Base-by-base conservation (phyloP, 1,140 invertebrate species). In the Calephelis nemesis region DNA sequence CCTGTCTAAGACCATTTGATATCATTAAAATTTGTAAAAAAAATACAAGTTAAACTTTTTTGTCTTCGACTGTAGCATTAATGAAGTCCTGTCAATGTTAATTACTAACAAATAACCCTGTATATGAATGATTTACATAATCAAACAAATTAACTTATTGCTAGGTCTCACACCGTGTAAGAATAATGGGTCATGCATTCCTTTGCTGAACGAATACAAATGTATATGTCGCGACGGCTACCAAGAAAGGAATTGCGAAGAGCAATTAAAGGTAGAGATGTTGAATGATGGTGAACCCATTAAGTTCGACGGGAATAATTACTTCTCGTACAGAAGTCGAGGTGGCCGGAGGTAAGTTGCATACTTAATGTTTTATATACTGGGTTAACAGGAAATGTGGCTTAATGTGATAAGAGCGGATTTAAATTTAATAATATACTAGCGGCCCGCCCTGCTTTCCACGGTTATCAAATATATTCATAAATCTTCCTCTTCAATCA, bases 141-240 rank as follows among this genome's bases (percentile, higher is more conserved):
- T 54, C 52, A 54, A 54, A 54, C 9, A 19, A 30, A 54, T 54
- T 63, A 63, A 42, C 12, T 63, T 48, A 65, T 47, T 65, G 48
- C 47, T 77, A 91, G 89, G 79, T 82, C 91, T 92, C 49, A 90
- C 93, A 62, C 94, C 94, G 7, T 95, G 95, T 82, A 92, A 93
- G 74, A 95, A 96, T 82, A 93, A 94, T 64, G 95, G 94, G 4
- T 92, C 93, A 0, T 96, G 96, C 79, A 92, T 95, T 64, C 93
- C 94, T 45, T 85, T 93, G 48, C 91, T 92, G 19, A 92, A 92
- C 72, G 92, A 92, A 77, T 92, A 92, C 74, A 92, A 92, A 76
- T 92, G 92, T 77, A 75, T 90, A 50, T 92, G 92, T 74, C 85
- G 74, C 65, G 85, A 89, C 60, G 86, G 87, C 1, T 92, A 84